Evolutionary conservation across 2,888 invertebrate genomes (phyloP).

Genomic region (Seira ritae): DNA sequence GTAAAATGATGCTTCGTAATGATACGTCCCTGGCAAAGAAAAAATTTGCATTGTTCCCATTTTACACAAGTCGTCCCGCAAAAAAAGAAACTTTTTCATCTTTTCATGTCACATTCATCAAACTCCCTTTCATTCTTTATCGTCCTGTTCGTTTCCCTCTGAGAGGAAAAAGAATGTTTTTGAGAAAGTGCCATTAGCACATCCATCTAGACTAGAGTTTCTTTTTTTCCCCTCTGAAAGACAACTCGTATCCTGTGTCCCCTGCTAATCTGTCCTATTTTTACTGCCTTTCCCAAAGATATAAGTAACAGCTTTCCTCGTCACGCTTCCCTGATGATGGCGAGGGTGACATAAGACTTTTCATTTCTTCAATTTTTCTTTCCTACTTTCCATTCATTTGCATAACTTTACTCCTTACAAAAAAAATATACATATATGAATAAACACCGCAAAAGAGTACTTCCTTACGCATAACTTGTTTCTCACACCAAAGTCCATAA

Average conservation of each 20-base stretch:
- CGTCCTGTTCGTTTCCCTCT: not conserved
- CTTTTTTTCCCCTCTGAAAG: not conserved
- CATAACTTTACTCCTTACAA: no score
- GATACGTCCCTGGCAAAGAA: not conserved
- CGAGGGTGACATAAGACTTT: not conserved
- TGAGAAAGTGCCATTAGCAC: not conserved
- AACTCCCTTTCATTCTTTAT: not conserved
- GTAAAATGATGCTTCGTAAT: slow-evolving; percentile 5
- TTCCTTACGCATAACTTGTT: no score
- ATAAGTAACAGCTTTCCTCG: not conserved
- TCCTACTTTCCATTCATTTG: no score
- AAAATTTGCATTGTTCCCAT: not conserved
- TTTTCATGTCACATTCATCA: slow-evolving; percentile 5
- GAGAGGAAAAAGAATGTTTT: not conserved
- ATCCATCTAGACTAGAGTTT: not conserved
- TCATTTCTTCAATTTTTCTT: not conserved
- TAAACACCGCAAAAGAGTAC: no score
- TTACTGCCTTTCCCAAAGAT: not conserved
- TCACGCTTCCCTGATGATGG: not conserved
- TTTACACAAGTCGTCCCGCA: not conserved
- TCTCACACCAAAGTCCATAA: no score
- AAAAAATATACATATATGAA: no score
- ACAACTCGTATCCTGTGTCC: not conserved
- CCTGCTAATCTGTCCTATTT: not conserved
- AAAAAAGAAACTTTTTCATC: slow-evolving; percentile 14